Conservation (phyloP, 1,140 invertebrate species). For the Neotoxoptera formosana region DNA sequence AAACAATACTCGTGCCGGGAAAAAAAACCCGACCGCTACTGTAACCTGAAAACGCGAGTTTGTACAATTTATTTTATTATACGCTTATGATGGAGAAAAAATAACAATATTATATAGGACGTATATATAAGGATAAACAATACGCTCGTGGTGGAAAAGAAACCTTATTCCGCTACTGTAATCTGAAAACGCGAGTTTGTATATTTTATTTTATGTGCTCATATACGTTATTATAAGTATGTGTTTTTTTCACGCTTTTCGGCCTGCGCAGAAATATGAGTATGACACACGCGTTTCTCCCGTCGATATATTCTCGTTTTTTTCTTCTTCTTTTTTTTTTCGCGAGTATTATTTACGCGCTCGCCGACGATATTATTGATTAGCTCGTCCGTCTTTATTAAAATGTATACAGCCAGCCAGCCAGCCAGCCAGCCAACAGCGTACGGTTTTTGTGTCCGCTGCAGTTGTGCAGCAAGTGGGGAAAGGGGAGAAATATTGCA, state of each 20-base stretch:
- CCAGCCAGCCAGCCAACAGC: too few relatives aligned
- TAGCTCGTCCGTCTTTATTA: background rate
- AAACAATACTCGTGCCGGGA: background rate
- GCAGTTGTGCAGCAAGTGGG: too few relatives aligned
- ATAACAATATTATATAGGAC: too few relatives aligned
- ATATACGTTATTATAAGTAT: background rate
- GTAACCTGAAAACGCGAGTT: background rate
- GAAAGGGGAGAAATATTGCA: background rate
- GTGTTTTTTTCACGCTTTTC: background rate
- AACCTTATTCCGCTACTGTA: too few relatives aligned
- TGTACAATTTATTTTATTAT: background rate
- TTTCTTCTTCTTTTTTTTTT: background rate
- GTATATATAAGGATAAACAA: too few relatives aligned
- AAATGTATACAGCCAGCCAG: background rate
- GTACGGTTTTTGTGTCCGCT: constrained; percentile 1
- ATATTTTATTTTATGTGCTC: too few relatives aligned
- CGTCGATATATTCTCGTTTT: background rate
- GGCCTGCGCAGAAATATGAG: background rate
- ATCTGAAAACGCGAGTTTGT: too few relatives aligned
- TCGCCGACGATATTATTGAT: background rate
- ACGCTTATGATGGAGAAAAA: background rate
- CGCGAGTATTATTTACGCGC: background rate
- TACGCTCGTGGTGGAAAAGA: too few relatives aligned
- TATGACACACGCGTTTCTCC: background rate
- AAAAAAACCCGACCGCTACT: background rate